Base-by-base conservation (phyloP, 2,113 vertebrate species). In the Halichoeres trimaculatus region DNA sequence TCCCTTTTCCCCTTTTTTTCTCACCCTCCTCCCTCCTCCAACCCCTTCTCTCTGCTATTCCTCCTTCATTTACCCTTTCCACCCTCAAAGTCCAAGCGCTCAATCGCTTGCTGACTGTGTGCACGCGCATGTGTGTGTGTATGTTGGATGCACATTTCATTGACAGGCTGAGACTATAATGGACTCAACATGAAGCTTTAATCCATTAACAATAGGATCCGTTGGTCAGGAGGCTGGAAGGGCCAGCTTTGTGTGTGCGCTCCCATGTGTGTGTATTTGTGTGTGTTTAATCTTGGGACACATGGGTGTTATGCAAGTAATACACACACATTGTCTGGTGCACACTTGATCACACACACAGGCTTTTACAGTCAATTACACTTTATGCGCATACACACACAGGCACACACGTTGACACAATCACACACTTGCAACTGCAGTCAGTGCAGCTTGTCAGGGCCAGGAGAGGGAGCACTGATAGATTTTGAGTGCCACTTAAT, bases 141-240 rank as follows among this genome's bases (percentile, higher is more conserved):
- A 81, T 89, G 87, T 88, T 90, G 82, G 87, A 89, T 90, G 92
- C 88, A 91, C 90, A 93, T 93, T 92, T 93, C 90, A 93, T 91
- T 93, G 92, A 93, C 90, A 90, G 86, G 58, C 83, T 81, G 87
- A 81, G 89, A 88, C 84, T 84, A 90, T 90, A 92, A 93, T 93
- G 89, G 89, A 93, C 89, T 92, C 90, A 83, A 92, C 90, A 92
- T 90, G 89, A 91, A 89, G 91, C 89, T 88, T 87, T 93, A 92
- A 93, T 92, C 91, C 88, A 91, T 88, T 89, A 87, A 92, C 90
- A 93, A 91, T 90, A 76, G 88, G 88, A 92, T 89, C 82, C 66
- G 78, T 90, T 92, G 87, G 90, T 85, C 87, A 86, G 86, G 86
- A 76, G 85, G 90, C 85, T 71, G 19, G 67, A 40, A 70, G 70